These are phyloP conservation scores for Elanus axillaris DNA, from an alignment of 2,113 vertebrate genomes.

Conservation along the genomic window DNA sequence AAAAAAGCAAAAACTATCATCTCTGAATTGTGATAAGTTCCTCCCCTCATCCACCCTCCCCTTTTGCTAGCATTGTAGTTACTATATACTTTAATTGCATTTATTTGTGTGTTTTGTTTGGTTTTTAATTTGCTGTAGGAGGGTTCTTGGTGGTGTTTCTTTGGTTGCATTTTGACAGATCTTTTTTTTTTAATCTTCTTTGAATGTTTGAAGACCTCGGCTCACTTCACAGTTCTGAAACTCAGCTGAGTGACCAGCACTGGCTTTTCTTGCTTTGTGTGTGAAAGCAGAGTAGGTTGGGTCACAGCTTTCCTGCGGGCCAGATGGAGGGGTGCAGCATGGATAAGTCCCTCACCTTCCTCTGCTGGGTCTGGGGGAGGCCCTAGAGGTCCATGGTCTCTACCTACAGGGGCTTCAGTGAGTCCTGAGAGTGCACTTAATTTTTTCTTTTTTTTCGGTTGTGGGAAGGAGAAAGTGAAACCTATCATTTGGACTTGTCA, in stretches of 20 bases:
- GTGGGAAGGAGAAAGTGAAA: not conserved
- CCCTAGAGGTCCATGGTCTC: fast-evolving
- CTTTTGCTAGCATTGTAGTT: not conserved
- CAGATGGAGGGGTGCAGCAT: not conserved
- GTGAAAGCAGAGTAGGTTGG: not conserved
- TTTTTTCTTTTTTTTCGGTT: not conserved
- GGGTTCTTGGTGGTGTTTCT: not conserved
- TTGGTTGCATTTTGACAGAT: not conserved
- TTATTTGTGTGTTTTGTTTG: not conserved
- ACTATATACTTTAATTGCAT: not conserved
- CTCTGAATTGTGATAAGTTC: not conserved
- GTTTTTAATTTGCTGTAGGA: not conserved
- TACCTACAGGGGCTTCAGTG: not conserved
- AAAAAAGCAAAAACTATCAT: not conserved
- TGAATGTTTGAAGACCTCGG: not conserved
- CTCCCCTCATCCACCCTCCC: not conserved
- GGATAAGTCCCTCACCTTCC: not conserved
- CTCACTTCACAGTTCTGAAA: not conserved
- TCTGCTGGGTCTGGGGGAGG: fast-evolving
- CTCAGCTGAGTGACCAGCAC: not conserved
- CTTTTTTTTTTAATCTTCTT: not conserved
- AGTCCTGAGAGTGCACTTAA: not conserved
- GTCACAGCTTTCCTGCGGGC: fast-evolving
- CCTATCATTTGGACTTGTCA: fast-evolving
- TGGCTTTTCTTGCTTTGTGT: not conserved